phyloP scores from a whole-genome alignment of 2,888 invertebrate species.

The Caenorhabditis plicata region DNA sequence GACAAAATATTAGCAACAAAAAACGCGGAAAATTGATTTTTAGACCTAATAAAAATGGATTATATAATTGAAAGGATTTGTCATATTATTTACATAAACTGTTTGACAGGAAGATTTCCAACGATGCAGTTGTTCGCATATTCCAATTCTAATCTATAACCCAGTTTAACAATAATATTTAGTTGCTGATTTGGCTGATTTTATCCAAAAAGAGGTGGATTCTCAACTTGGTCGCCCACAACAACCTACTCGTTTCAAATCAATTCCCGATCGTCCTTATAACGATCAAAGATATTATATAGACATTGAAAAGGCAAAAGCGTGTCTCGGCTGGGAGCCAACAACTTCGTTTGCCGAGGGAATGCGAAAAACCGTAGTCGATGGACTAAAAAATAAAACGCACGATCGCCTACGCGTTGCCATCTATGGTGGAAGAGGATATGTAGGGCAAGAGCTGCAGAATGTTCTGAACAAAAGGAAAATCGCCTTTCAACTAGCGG shows the following conservation, averaged over 20 bases:
- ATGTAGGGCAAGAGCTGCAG: constrained; percentile 49
- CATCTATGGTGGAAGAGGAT: constrained; percentile 55
- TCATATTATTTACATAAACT: too few relatives aligned
- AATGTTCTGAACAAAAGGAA: constrained; percentile 37
- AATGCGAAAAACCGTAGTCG: constrained; percentile 53
- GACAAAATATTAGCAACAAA: too few relatives aligned
- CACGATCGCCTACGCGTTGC: constrained; percentile 58
- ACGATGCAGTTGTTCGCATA: too few relatives aligned
- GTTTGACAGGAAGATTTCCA: too few relatives aligned
- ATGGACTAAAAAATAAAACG: constrained; percentile 42
- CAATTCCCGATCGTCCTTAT: constrained; percentile 63
- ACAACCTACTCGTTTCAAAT: constrained; percentile 42
- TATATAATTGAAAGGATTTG: too few relatives aligned
- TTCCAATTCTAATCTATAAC: too few relatives aligned
- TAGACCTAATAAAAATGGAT: too few relatives aligned
- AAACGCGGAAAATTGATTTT: too few relatives aligned
- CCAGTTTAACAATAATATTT: too few relatives aligned
- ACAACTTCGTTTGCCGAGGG: constrained; percentile 58
- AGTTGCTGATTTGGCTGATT: constrained; percentile 58
- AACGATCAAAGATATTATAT: constrained; percentile 64
- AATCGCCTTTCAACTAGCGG: constrained; percentile 53
- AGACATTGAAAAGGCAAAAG: constrained; percentile 56
- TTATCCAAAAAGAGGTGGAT: constrained; percentile 60
- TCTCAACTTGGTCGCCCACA: constrained; percentile 45
- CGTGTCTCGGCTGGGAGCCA: constrained; percentile 58